Conservation (phyloP, 1,140 invertebrate species). For the Lucilia sericata region DNA sequence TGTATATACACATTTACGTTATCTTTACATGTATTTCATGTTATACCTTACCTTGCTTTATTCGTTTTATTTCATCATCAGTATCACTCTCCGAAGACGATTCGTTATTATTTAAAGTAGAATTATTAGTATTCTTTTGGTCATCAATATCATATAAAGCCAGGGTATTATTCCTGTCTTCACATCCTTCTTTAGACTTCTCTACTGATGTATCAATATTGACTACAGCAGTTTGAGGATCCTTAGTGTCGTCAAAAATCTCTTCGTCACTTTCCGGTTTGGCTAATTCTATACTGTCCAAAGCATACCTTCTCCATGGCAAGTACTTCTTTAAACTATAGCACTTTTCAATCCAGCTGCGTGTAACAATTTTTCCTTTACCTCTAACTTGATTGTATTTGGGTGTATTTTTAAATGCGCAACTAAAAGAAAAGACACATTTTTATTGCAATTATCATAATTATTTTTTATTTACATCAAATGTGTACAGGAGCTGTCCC, state of each 20-base stretch:
- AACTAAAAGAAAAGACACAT: conserved; percentile 72
- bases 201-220: not conserved
- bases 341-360: conserved; percentile 83
- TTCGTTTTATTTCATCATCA: conserved; percentile 71
- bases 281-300: conserved; percentile 69
- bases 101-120: not conserved
- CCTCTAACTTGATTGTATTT: conserved; percentile 83
- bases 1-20: no score
- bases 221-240: not conserved
- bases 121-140: not conserved
- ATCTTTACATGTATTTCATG: no score
- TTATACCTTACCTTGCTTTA: conserved; percentile 54
- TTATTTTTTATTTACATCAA: conserved; percentile 74
- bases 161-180: conserved; percentile 3
- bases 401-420: conserved; percentile 90
- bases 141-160: conserved; percentile 37
- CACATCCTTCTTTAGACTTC: not conserved
- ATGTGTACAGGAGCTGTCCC: conserved; percentile 82
- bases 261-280: conserved; percentile 71
- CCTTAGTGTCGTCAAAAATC: conserved; percentile 64
- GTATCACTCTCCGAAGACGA: conserved; percentile 67
- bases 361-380: conserved; percentile 78
- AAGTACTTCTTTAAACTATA: conserved; percentile 73
- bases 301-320: conserved; percentile 79
- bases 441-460: not conserved